A percentile compares a stretch with the other conserved stretches of the same genome.
Conservation (phyloP, 2,888 invertebrate species). For the Ctena decussata region DNA sequence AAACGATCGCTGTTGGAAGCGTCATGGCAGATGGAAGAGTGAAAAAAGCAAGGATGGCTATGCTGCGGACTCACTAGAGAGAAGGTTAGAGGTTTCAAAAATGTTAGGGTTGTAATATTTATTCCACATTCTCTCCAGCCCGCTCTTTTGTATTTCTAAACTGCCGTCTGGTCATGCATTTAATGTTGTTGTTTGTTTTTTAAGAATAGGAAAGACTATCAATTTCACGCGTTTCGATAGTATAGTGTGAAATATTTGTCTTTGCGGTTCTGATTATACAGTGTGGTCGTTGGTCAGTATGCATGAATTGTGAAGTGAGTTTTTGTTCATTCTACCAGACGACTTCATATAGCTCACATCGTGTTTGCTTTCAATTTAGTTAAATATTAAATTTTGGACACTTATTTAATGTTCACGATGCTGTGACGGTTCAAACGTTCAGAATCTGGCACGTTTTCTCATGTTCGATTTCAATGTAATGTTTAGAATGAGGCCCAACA, state of each 20-base stretch:
- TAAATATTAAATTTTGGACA: no score
- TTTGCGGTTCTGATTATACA: background rate
- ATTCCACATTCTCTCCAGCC: conserved; percentile 21
- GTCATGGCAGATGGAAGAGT: conserved; percentile 38
- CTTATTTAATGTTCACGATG: no score
- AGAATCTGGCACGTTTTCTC: no score
- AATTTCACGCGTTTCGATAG: background rate
- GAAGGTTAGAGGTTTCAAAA: conserved; percentile 17
- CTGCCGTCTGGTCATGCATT: background rate
- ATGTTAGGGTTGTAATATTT: conserved; percentile 31
- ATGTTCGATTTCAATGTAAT: no score
- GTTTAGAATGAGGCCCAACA: no score
- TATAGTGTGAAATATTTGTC: conserved; percentile 6
- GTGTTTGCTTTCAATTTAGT: no score
- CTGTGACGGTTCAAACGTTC: no score
- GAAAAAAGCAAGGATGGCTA: conserved; percentile 17
- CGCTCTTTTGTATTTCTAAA: conserved; percentile 5
- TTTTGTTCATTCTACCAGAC: no score
- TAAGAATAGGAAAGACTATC: background rate
- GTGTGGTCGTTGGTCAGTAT: no score
- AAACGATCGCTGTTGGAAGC: conserved; percentile 30
- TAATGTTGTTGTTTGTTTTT: background rate
- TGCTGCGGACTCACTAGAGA: conserved; percentile 23
- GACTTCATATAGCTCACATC: no score
- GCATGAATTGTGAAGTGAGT: no score